Evolutionary conservation across 2,113 vertebrate species (phyloP).

Genomic region (Corythaeola cristata): DNA sequence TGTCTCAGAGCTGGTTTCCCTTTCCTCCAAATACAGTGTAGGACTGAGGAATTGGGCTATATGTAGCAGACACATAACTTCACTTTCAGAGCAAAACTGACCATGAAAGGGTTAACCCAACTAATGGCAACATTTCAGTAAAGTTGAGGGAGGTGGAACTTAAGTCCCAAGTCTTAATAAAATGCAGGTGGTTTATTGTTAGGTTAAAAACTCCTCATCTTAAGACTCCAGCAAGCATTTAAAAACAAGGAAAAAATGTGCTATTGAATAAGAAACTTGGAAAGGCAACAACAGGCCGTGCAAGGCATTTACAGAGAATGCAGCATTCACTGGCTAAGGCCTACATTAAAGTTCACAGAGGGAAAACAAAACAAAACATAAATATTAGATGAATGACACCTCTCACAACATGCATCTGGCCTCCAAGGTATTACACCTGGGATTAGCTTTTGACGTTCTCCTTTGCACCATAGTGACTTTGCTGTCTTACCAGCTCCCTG

Average conservation of each 20-base stretch:
- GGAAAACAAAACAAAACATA: neutral
- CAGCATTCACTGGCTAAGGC: constrained; percentile 36
- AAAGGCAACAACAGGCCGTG: constrained; percentile 29
- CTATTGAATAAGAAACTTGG: constrained; percentile 60
- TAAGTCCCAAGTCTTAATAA: constrained; percentile 71
- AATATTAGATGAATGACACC: neutral
- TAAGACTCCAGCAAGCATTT: constrained; percentile 12
- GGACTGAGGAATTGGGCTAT: neutral
- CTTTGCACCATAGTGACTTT: neutral
- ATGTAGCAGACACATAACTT: neutral
- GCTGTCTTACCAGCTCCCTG: neutral
- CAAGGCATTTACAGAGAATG: constrained; percentile 47
- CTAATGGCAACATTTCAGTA: constrained; percentile 23
- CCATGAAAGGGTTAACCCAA: constrained; percentile 67
- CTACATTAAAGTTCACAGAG: neutral
- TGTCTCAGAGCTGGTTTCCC: neutral
- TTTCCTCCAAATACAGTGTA: neutral
- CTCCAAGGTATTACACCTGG: neutral
- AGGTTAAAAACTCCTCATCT: neutral
- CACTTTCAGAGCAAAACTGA: constrained; percentile 19
- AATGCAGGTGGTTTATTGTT: constrained; percentile 78
- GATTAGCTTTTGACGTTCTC: constrained; percentile 22
- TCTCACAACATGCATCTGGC: neutral
- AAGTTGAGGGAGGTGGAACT: constrained; percentile 47
- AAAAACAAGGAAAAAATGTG: constrained; percentile 57